Percentiles rank a stretch among this genome's conserved stretches.
These are phyloP conservation scores for Hedychridium roseum DNA, from an alignment of 2,888 invertebrate species.

Conservation along the genomic window DNA sequence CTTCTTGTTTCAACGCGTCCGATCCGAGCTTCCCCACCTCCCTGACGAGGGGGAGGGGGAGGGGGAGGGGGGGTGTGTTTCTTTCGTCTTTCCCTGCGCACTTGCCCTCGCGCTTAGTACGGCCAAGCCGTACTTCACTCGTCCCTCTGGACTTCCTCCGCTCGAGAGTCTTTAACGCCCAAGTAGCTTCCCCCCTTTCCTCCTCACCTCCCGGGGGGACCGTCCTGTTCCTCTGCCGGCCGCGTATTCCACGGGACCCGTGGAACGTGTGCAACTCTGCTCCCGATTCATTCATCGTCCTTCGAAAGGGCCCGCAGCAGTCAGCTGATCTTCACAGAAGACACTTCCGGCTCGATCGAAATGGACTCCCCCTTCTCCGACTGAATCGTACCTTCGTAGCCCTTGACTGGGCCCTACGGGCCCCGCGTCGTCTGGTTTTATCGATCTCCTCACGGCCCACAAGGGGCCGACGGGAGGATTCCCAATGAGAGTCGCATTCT, in stretches of 20 bases:
- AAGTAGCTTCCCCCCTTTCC: conserved; percentile 3
- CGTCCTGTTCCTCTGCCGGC: too few species aligned
- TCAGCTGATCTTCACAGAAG: conserved; percentile 43
- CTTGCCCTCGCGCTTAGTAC: too few species aligned
- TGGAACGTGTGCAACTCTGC: conserved; percentile 17
- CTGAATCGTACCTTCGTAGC: too few species aligned
- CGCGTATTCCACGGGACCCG: too few species aligned
- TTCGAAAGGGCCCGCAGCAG: conserved; percentile 35
- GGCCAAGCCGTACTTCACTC: too few species aligned
- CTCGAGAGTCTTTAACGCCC: conserved; percentile 10
- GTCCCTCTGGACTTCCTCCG: conserved; percentile 15
- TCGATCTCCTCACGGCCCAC: too few species aligned
- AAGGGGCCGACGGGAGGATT: too few species aligned
- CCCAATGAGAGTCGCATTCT: too few species aligned
- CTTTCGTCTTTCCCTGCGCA: conserved; percentile 16
- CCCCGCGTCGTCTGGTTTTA: conserved; percentile 13
- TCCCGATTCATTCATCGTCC: conserved; percentile 37
- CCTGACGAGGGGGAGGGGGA: too few species aligned
- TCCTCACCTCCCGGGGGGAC: conserved; percentile 13
- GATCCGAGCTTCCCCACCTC: conserved; percentile 26
- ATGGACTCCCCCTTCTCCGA: conserved; percentile 23
- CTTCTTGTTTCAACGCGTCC: conserved; percentile 41
- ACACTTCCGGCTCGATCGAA: conserved; percentile 32
- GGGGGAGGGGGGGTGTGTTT: too few species aligned
- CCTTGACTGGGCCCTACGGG: conserved; percentile 25